Base-by-base conservation (phyloP, 2,888 invertebrate species). In the Nomada ferruginata region DNA sequence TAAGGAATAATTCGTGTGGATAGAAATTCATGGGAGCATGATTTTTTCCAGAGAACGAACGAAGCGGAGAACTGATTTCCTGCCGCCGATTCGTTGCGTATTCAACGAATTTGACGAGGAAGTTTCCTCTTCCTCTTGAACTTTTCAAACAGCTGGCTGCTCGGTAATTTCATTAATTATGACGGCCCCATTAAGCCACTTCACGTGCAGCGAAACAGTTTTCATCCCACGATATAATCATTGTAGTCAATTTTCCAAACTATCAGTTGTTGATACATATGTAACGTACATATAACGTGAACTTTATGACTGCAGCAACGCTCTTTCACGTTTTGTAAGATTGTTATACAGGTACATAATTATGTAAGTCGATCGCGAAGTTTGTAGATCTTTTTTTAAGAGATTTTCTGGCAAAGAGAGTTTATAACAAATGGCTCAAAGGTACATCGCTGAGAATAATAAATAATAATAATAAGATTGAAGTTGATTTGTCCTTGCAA, bases 161-260 rank as follows among this genome's bases (percentile, higher is more conserved):
- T 60, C 60, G 47, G 47, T 55, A 63, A 55, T 78, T 78, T 57
- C 61, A 55, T 78, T 78, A 61, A 74, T 78, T 78, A 63, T 47
- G 53, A 44, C 66, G 66, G 18, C 61, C 44, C 50, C 76, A 64
- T 79, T 79, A 64, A 75, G 60, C 52, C 57, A 64, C 23, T 75
- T 69, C 29, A 52, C 69, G 26, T 23, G 63, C 66, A 52, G 7
- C 29, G 71, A 65, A 60, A 65, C 59, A 47, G 44, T 53, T 72
- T 60, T 42, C 76, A n/a, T 72, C 26, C 20, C n/a, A 13, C 61
- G 29, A 61, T 55, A 23, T 61, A 63, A 60, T 75, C 53, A 60
- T 55, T 36, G 47, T 52, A 61, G 59, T 65, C 42, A 65, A 77
- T 65, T 59, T 64, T 44, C 64, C 64, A 29, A 52, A 42, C 26